These are phyloP conservation scores for Eospalax fontanierii DNA, from an alignment of 2,797 vertebrate species.

Conservation along the genomic window DNA sequence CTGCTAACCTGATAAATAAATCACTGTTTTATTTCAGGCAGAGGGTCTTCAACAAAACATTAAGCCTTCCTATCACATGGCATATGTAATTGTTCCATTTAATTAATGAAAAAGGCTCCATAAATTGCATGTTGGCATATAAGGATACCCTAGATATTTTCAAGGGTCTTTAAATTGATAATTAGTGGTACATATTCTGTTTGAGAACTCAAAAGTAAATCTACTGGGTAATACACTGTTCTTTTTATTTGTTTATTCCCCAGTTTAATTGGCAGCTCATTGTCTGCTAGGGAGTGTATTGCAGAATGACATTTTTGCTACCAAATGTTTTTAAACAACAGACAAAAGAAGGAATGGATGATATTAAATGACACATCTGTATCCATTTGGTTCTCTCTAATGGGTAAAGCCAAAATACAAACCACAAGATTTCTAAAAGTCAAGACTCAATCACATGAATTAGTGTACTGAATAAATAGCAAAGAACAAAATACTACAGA, in stretches of 20 bases:
- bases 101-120: constrained; percentile 56
- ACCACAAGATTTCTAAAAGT: constrained; percentile 68
- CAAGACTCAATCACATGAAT: constrained; percentile 29
- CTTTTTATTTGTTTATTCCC: constrained; percentile 74
- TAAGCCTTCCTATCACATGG: constrained; percentile 19
- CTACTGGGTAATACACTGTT: constrained; percentile 59
- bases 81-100: constrained; percentile 49
- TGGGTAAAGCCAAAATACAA: constrained; percentile 56
- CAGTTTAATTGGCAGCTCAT: constrained; percentile 66
- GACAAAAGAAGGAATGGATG: constrained; percentile 76
- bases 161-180: constrained; percentile 55
- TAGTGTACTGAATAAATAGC: background rate
- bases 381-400: constrained; percentile 59
- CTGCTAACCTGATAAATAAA: constrained; percentile 13
- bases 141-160: constrained; percentile 46
- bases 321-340: constrained; percentile 72
- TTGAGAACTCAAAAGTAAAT: constrained; percentile 56
- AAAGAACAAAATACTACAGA: constrained; percentile 43
- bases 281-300: constrained; percentile 62
- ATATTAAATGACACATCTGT: constrained; percentile 77
- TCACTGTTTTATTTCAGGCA: constrained; percentile 47
- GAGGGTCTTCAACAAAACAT: constrained; percentile 56
- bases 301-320: constrained; percentile 69
- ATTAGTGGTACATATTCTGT: constrained; percentile 37
- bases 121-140: constrained; percentile 31